phyloP scores from a whole-genome alignment of 2,797 vertebrate genomes.

The Neopelma chrysocephalum region DNA sequence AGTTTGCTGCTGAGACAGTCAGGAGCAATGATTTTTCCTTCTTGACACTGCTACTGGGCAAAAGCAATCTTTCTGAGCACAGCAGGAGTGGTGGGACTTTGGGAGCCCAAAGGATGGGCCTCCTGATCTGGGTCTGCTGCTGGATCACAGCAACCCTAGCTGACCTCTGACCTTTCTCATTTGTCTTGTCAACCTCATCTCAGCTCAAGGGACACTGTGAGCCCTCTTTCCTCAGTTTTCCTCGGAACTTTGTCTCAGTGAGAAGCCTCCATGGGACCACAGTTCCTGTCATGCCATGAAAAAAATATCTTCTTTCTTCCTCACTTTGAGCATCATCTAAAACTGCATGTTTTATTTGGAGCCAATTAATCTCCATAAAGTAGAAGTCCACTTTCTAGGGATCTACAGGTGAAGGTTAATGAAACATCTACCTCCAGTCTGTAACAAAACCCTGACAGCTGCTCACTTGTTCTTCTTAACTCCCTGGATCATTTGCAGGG shows the following conservation, averaged over 20 bases:
- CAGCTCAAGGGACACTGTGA: not conserved
- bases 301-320: not conserved
- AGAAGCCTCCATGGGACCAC: not conserved
- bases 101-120: not conserved
- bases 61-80: not conserved
- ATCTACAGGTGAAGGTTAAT: not conserved
- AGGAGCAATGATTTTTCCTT: not conserved
- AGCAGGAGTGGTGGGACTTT: not conserved
- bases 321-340: not conserved
- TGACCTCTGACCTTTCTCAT: not conserved
- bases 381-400: not conserved
- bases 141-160: not conserved
- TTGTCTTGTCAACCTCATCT: not conserved
- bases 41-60: not conserved
- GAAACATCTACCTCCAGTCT: not conserved
- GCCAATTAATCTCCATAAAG: not conserved
- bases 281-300: not conserved
- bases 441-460: not conserved
- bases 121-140: not conserved
- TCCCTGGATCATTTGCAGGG: not conserved
- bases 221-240: not conserved
- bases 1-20: not conserved
- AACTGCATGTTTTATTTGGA: not conserved
- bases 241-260: not conserved
- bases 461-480: not conserved